Conservation (phyloP, 2,797 vertebrate genomes). For the Lophius americanus region DNA sequence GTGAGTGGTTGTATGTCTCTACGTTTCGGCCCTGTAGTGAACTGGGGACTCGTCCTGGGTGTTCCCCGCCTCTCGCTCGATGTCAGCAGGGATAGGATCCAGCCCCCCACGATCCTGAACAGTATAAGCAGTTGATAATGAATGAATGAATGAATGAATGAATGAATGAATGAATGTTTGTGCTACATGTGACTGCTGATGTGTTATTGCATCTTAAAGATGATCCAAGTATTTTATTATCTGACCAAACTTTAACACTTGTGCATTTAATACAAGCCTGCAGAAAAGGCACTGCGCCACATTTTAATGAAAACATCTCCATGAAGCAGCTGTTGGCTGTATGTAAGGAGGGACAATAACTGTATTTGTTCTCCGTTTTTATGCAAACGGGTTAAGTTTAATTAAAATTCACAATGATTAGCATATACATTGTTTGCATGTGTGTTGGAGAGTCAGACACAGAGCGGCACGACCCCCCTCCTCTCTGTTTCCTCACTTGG, state of each 20-base stretch:
- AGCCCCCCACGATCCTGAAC: too few species aligned
- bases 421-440: conserved; percentile 53
- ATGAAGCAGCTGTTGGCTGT: conserved; percentile 51
- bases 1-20: too few species aligned
- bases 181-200: conserved; percentile 17
- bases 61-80: too few species aligned
- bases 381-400: conserved; percentile 55
- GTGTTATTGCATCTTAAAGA: conserved; percentile 25
- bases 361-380: conserved; percentile 66
- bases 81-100: too few species aligned
- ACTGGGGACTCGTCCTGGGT: too few species aligned
- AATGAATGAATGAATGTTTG: background rate
- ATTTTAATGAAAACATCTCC: conserved; percentile 64
- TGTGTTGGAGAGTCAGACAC: conserved; percentile 35
- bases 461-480: conserved; percentile 9
- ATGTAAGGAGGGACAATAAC: conserved; percentile 61
- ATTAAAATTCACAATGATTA: conserved; percentile 70
- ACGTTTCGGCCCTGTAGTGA: too few species aligned
- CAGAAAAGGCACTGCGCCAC: conserved; percentile 11
- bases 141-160: too few species aligned
- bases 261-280: conserved; percentile 10
- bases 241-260: conserved; percentile 24
- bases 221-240: conserved; percentile 47
- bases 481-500: conserved; percentile 46
- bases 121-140: too few species aligned